Evolutionary conservation across 2,888 invertebrate genomes (phyloP), one percentile per base, ranked within the genome.

Genomic region (Drosophila helvetica): DNA sequence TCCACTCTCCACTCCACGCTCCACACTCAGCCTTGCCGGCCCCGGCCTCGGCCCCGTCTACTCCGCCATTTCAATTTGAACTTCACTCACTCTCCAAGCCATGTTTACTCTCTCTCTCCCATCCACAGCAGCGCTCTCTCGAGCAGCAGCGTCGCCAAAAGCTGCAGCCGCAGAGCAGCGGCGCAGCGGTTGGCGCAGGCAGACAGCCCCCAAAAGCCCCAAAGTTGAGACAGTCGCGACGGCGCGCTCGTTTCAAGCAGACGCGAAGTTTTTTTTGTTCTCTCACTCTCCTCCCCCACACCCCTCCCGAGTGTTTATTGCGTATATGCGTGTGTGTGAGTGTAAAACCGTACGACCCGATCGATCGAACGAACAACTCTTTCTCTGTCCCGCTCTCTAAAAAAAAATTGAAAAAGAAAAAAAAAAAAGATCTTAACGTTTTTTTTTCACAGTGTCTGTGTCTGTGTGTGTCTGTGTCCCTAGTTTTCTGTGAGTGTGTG

Each of bases 221-320:
- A 69, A 69, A 71, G 57, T 52, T 69, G 55, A 69, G 69, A 75
- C 77, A 83, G 86, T 83, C 80, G 83, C 83, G 84, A 83, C 86
- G 86, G 86, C 83, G 83, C 86, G 86, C 84, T 86, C 84, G 81
- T 79, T 86, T 67, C 74, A 80, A 80, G 51, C 79, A 77, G 82
- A 85, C 86, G 73, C 71, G 65, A 46, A 56, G 48, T 33, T 52
- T 54, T 62, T 55, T 67, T 48, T 58, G 51, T 64, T 66, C 65
- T 69, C 58, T 61, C 46, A 47, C 48, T 50, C 50, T 61, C 48
- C 54, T 48, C 25, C 45, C 62, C 61, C 65, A 71, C 79, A 58
- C 64, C 72, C 61, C 19, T 30, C 61, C 45, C 47, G 55, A 61
- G 55, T 59, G 57, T 46, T 65, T 69, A 59, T 59, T 59, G 59